These are phyloP conservation scores for Ceryle rudis DNA, from an alignment of 2,797 vertebrate genomes.

Conservation along the genomic window DNA sequence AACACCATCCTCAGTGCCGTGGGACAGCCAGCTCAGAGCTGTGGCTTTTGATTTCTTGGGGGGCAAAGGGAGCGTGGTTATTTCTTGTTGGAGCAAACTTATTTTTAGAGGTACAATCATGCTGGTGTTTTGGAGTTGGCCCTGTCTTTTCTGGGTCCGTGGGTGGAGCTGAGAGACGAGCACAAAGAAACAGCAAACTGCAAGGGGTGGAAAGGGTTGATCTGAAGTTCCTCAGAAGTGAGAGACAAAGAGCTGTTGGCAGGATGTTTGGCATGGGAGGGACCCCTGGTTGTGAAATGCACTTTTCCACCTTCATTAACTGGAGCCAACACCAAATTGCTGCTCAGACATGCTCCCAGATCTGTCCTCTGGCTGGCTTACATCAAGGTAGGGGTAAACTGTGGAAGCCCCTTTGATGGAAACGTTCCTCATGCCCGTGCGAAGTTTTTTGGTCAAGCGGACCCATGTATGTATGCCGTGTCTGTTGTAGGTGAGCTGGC, in stretches of 20 bases:
- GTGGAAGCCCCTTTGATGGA: background rate
- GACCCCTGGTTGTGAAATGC: slow-evolving; percentile 12
- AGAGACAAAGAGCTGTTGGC: background rate
- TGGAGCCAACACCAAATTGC: background rate
- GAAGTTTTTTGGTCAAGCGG: background rate
- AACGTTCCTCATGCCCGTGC: fast-evolving
- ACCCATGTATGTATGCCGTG: fast-evolving
- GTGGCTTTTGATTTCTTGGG: background rate
- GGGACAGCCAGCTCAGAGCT: background rate
- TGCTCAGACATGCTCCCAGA: slow-evolving; percentile 37
- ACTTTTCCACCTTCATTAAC: background rate
- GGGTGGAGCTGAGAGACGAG: background rate
- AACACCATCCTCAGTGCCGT: background rate
- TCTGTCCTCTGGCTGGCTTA: background rate
- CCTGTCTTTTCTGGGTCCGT: background rate
- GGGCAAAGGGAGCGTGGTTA: fast-evolving
- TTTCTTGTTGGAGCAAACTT: background rate
- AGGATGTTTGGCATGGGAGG: slow-evolving; percentile 43
- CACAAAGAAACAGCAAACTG: background rate
- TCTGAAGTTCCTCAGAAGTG: background rate
- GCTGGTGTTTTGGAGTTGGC: fast-evolving
- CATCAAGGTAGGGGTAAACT: background rate
- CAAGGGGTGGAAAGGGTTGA: background rate
- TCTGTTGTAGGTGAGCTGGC: too few relatives aligned
- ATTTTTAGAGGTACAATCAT: fast-evolving